These are phyloP conservation scores for Pipistrellus nathusii DNA, from an alignment of 2,797 vertebrate species.

Conservation along the genomic window DNA sequence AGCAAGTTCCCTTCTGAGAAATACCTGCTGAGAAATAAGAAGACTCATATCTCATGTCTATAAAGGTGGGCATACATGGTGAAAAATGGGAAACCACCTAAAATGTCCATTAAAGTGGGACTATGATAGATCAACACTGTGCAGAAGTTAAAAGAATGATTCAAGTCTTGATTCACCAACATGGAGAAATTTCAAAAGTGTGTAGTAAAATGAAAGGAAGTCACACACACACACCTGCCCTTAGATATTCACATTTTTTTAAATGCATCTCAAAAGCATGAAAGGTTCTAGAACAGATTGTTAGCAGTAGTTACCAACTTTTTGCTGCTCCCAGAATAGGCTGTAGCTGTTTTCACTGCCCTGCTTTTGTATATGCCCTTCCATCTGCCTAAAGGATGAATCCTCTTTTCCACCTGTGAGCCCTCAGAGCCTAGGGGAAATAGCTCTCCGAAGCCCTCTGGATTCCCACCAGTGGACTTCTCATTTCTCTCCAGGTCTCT, in stretches of 20 bases:
- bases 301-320: background rate
- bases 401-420: background rate
- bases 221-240: background rate
- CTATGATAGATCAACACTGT: background rate
- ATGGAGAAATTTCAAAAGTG: background rate
- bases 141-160: background rate
- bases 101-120: background rate
- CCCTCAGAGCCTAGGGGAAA: background rate
- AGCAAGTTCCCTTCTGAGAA: conserved; percentile 2
- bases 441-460: background rate
- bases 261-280: background rate
- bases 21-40: too few relatives aligned
- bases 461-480: background rate
- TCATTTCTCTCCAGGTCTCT: rapidly evolving
- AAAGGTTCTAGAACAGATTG: background rate
- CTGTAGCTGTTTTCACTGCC: background rate
- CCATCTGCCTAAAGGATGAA: background rate
- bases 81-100: background rate
- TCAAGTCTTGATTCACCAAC: background rate
- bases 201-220: background rate
- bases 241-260: background rate
- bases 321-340: background rate
- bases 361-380: background rate
- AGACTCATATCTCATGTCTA: too few relatives aligned
- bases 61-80: background rate